Evolutionary conservation across 1,140 invertebrate genomes (phyloP).

Genomic region (Ptiloglossa arizonensis): DNA sequence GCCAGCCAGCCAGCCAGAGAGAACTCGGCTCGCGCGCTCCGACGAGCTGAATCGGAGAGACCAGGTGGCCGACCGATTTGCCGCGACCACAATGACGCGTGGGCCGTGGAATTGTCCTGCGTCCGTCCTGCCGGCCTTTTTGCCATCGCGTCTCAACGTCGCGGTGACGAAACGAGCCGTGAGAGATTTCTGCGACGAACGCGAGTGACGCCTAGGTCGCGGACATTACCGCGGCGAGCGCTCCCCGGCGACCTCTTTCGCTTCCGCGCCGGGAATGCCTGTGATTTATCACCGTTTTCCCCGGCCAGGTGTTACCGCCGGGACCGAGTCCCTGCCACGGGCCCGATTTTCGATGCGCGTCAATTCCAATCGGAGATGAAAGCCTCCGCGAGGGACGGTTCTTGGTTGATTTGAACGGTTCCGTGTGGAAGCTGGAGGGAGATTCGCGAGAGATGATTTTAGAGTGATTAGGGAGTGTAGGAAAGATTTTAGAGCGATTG

Average conservation of each 20-base stretch:
- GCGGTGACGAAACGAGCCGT: constrained; percentile 56
- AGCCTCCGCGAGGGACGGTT: too few species aligned
- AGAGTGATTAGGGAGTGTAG: too few species aligned
- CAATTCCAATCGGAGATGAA: too few species aligned
- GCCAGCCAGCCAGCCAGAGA: too few species aligned
- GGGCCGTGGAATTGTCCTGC: constrained; percentile 67
- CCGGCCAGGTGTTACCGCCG: constrained; percentile 15
- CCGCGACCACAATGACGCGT: constrained; percentile 74
- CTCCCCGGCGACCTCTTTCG: not conserved
- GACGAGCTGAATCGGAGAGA: constrained; percentile 49
- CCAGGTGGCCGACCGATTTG: constrained; percentile 77
- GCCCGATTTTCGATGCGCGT: too few species aligned
- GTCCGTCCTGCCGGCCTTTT: constrained; percentile 43
- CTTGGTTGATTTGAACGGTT: too few species aligned
- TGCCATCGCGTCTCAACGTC: constrained; percentile 30
- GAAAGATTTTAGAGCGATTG: too few species aligned
- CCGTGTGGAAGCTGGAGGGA: too few species aligned
- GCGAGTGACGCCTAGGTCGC: not conserved
- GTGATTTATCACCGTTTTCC: constrained; percentile 19
- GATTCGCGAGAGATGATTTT: too few species aligned
- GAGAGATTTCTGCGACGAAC: constrained; percentile 28
- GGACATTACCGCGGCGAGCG: constrained; percentile 1
- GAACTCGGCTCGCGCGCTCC: constrained; percentile 10
- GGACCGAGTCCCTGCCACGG: too few species aligned
- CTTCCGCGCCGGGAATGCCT: not conserved